Evolutionary conservation across 1,140 invertebrate genomes (phyloP).

Genomic region (Drosophila nigrodunni): DNA sequence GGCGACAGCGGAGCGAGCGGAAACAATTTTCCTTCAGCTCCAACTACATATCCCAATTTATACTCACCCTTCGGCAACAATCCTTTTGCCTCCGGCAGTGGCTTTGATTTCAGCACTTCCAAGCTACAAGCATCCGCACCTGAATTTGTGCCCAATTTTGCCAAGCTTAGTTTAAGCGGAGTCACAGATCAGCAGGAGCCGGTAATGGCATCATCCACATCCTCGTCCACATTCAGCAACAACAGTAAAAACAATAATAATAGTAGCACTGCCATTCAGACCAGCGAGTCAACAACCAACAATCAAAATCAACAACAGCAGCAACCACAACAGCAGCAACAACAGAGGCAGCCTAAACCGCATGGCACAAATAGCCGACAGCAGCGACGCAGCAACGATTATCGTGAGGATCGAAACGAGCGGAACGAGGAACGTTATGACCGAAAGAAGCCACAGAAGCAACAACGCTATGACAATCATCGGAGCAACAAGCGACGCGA

Average conservation of each 20-base stretch:
- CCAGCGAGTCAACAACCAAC: neutral
- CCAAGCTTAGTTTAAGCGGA: slow-evolving; percentile 58
- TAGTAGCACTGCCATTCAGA: slow-evolving; percentile 31
- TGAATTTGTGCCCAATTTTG: slow-evolving; percentile 79
- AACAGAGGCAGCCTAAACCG: slow-evolving; percentile 8
- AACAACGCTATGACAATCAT: slow-evolving; percentile 81
- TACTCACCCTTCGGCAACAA: slow-evolving; percentile 70
- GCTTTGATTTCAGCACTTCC: slow-evolving; percentile 70
- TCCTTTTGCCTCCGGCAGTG: slow-evolving; percentile 54
- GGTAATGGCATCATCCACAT: neutral
- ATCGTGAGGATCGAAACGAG: slow-evolving; percentile 63
- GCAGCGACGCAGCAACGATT: slow-evolving; percentile 66
- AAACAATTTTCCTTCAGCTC: slow-evolving; percentile 28
- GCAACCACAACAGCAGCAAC: slow-evolving; percentile 7
- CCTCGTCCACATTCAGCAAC: slow-evolving; percentile 4
- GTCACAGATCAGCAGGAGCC: slow-evolving; percentile 4
- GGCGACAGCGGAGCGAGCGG: slow-evolving; percentile 42
- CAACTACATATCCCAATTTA: slow-evolving; percentile 47
- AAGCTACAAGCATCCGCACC: slow-evolving; percentile 79
- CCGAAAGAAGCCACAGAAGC: slow-evolving; percentile 69
- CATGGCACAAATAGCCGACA: slow-evolving; percentile 33
- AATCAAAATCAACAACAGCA: slow-evolving; percentile 19
- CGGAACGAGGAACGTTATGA: slow-evolving; percentile 55
- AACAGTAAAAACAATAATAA: slow-evolving; percentile 44
- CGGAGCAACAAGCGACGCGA: slow-evolving; percentile 81